Conservation (phyloP, 2,888 invertebrate species). For the Meiosimyza decipiens region DNA sequence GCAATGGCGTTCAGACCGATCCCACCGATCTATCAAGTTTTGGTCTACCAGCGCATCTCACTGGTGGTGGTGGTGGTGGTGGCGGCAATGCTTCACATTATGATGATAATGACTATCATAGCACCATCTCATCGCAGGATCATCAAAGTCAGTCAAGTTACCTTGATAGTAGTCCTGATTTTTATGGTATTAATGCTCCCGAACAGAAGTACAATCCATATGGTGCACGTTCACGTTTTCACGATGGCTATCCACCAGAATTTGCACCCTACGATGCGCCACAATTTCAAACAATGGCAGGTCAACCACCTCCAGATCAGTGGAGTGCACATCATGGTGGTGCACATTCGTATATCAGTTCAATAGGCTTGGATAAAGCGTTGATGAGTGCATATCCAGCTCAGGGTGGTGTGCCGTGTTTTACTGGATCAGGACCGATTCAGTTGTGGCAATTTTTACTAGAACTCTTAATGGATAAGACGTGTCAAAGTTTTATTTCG, state of each 20-base stretch:
- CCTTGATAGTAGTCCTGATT: slow-evolving; percentile 58
- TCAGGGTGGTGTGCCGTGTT: slow-evolving; percentile 69
- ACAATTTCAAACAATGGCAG: slow-evolving; percentile 81
- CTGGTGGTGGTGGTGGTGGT: slow-evolving; percentile 46
- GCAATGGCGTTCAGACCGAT: slow-evolving; percentile 54
- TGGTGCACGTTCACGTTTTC: slow-evolving; percentile 63
- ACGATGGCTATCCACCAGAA: slow-evolving; percentile 61
- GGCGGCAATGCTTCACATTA: slow-evolving; percentile 49
- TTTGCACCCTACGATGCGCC: slow-evolving; percentile 73
- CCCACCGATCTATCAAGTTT: slow-evolving; percentile 63
- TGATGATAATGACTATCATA: slow-evolving; percentile 60
- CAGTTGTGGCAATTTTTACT: slow-evolving; percentile 98
- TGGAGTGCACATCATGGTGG: slow-evolving; percentile 67
- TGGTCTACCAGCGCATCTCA: slow-evolving; percentile 56
- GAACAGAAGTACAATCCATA: slow-evolving; percentile 59
- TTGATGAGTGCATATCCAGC: slow-evolving; percentile 63
- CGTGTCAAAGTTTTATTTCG: slow-evolving; percentile 95
- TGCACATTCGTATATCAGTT: slow-evolving; percentile 70
- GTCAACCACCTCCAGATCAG: slow-evolving; percentile 70
- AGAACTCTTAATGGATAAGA: slow-evolving; percentile 94
- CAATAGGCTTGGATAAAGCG: slow-evolving; percentile 65
- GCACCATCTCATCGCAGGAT: slow-evolving; percentile 55
- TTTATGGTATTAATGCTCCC: slow-evolving; percentile 52
- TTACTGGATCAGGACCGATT: slow-evolving; percentile 93
- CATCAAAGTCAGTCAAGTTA: slow-evolving; percentile 60